A percentile compares a stretch with the other conserved stretches of the same genome.
These are phyloP conservation scores for Rhagium mordax DNA, from an alignment of 2,888 invertebrate species.

Conservation along the genomic window DNA sequence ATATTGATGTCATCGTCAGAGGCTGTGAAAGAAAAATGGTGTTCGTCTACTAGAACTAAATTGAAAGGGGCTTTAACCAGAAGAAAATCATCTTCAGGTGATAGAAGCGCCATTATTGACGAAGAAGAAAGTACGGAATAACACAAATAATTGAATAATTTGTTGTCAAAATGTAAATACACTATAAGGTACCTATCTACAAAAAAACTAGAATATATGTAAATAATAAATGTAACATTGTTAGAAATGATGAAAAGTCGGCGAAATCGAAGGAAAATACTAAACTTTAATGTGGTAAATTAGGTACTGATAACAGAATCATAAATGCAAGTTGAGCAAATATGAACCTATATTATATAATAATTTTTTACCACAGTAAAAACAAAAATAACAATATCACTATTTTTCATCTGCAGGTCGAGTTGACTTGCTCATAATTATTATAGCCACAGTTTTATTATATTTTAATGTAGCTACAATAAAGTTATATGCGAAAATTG, in stretches of 20 bases:
- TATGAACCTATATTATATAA: too few species aligned
- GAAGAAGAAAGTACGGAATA: slow-evolving; percentile 64
- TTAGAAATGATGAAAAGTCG: neutral
- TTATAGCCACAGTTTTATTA: too few species aligned
- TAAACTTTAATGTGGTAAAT: neutral
- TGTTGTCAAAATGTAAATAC: neutral
- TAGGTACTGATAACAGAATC: neutral
- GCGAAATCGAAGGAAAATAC: too few species aligned
- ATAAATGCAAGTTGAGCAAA: neutral
- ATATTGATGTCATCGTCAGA: slow-evolving; percentile 78
- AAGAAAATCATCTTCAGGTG: slow-evolving; percentile 66
- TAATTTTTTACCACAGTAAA: too few species aligned
- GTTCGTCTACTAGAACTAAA: slow-evolving; percentile 70
- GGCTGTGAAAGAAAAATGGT: slow-evolving; percentile 77
- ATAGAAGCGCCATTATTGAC: slow-evolving; percentile 67
- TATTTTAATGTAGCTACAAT: too few species aligned
- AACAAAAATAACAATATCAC: too few species aligned
- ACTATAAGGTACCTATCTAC: too few species aligned
- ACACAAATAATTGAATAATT: neutral
- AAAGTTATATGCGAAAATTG: too few species aligned
- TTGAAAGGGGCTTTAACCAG: slow-evolving; percentile 65
- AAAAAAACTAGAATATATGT: neutral
- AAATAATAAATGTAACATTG: neutral
- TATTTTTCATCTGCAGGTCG: too few species aligned
- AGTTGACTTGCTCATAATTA: too few species aligned